These are phyloP conservation scores for Dorcus hopei DNA, from an alignment of 2,888 invertebrate species.

Conservation along the genomic window DNA sequence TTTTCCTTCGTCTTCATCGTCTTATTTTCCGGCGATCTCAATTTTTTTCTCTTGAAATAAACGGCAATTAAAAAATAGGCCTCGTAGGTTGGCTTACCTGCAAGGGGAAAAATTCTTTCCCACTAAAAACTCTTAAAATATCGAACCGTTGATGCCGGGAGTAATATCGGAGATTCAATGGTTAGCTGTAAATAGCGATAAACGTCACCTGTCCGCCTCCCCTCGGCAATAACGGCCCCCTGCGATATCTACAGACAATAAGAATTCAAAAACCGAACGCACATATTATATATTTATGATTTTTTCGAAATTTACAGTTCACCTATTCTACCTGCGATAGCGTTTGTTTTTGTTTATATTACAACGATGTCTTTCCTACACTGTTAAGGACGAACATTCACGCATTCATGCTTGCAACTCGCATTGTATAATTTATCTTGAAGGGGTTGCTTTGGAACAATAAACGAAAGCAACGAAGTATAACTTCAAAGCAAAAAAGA, in stretches of 20 bases:
- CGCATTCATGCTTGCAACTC: too few species aligned
- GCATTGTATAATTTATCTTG: too few species aligned
- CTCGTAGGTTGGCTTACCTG: too few species aligned
- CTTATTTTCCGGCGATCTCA: too few species aligned
- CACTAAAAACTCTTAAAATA: slow-evolving; percentile 14
- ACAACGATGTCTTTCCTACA: slow-evolving; percentile 3
- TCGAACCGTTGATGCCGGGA: slow-evolving; percentile 31
- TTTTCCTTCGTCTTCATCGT: not conserved
- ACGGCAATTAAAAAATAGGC: too few species aligned
- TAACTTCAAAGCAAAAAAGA: too few species aligned
- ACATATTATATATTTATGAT: slow-evolving; percentile 45
- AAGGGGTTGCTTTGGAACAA: too few species aligned
- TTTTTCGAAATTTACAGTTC: slow-evolving; percentile 33
- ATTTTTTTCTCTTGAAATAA: too few species aligned
- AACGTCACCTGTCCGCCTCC: slow-evolving; percentile 37
- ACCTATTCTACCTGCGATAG: not conserved
- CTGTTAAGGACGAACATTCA: not conserved
- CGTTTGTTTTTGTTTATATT: slow-evolving; percentile 2
- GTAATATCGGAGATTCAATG: slow-evolving; percentile 3
- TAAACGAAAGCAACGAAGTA: too few species aligned
- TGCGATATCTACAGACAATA: slow-evolving; percentile 34
- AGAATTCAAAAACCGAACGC: slow-evolving; percentile 39
- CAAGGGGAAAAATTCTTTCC: too few species aligned
- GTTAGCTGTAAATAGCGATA: slow-evolving; percentile 41
- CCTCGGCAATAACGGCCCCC: slow-evolving; percentile 34